Base-by-base conservation (phyloP, 2,797 vertebrate genomes). In the Pterois miles region DNA sequence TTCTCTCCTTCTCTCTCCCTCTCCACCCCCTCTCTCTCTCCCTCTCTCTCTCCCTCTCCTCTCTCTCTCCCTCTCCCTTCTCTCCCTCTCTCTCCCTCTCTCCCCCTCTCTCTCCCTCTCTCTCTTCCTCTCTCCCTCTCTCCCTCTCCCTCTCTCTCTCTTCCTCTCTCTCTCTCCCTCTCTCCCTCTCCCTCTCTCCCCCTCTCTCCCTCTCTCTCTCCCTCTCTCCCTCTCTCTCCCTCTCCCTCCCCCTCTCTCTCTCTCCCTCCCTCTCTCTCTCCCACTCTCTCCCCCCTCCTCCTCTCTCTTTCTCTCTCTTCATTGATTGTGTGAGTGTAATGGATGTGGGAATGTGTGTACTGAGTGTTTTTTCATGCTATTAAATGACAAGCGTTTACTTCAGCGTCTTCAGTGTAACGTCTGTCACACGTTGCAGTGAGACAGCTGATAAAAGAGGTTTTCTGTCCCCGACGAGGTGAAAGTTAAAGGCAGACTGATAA, bases 321-420 rank as follows among this genome's bases (percentile, higher is more conserved):
- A 76, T 81, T 80, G 83, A 76, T 81, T 84, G 73, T 74, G 65
- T 76, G 73, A 81, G 78, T 65, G 20, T 73, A 72, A 76, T 68
- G 48, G 57, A 69, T 76, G 54, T 72, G 65, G 48, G 78, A 73
- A 58, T 53, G 22, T 52, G 12, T 58, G 68, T 72, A 76, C 13
- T 71, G 36, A 36, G 36, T 71, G 70, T 59, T 77, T 1, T 83
- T 64, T 74, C 20, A 48, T 72, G 53, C 20, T 43, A 60, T 50
- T 33, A 27, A 53, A 58, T 56, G 67, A 75, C 52, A 29, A 14
- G 54, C 27, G 67, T 76, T 27, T 66, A 56, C 67, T 36, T 75
- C 6, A 65, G 12, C 14, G 13, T n/a, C n/a, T n/a, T n/a, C n/a
- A n/a, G n/a, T 7, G 6, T 22, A 13, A 60, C 25, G 40, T 74